Evolutionary conservation across 2,797 vertebrate genomes (phyloP).

Genomic region (Setipinna tenuifilis): DNA sequence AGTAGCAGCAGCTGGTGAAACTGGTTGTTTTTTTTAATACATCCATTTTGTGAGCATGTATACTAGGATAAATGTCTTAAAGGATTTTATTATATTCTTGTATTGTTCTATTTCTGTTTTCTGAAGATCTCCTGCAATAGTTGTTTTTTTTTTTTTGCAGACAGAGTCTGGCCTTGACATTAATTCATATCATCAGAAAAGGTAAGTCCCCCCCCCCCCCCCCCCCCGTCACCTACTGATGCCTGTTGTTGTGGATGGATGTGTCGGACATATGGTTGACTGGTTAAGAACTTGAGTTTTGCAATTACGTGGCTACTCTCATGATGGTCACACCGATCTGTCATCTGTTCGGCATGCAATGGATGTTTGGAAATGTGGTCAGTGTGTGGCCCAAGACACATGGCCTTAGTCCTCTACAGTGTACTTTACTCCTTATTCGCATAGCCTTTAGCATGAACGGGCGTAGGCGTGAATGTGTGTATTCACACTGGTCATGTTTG

Average conservation of each 20-base stretch:
- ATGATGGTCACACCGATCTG: neutral
- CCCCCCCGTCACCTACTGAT: neutral
- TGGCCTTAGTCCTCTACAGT: neutral
- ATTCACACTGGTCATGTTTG: too few relatives aligned
- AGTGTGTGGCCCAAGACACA: neutral
- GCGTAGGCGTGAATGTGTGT: too few relatives aligned
- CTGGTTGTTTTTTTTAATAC: neutral
- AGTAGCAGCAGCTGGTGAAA: too few relatives aligned
- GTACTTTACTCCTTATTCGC: too few relatives aligned
- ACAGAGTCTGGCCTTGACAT: constrained; percentile 81
- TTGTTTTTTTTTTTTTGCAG: constrained; percentile 66
- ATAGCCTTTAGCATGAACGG: too few relatives aligned
- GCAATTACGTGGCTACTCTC: neutral
- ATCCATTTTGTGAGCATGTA: neutral
- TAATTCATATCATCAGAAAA: constrained; percentile 85
- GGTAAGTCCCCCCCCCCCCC: constrained; percentile 66
- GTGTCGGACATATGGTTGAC: neutral
- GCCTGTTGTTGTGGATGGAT: neutral
- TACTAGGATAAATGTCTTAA: neutral
- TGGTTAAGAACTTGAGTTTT: neutral
- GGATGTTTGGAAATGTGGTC: neutral
- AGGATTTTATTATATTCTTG: neutral
- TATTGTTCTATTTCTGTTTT: neutral
- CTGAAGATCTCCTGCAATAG: neutral
- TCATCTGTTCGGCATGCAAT: neutral